These are phyloP conservation scores for Calameuta pallipes DNA, from an alignment of 2,888 invertebrate species.

Conservation along the genomic window DNA sequence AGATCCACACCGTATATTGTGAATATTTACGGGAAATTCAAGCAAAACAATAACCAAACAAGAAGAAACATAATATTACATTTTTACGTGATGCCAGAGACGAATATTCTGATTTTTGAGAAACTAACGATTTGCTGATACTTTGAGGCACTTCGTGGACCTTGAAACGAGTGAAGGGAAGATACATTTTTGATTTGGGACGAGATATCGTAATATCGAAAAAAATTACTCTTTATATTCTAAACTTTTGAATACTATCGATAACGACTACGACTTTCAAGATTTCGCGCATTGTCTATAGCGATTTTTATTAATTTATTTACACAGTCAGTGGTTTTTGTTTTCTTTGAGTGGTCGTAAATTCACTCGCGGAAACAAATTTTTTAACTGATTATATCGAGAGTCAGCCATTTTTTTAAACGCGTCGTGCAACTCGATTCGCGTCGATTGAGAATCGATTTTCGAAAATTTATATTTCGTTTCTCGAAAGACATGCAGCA, in stretches of 20 bases:
- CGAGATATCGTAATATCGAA: neutral
- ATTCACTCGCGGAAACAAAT: neutral
- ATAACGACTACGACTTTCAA: neutral
- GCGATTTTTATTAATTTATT: neutral
- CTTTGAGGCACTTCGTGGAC: neutral
- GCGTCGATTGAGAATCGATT: neutral
- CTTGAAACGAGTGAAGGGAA: neutral
- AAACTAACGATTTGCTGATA: neutral
- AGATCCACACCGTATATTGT: neutral
- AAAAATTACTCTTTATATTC: neutral
- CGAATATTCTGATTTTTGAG: neutral
- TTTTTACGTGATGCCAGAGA: neutral
- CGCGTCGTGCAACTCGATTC: neutral
- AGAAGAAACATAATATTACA: neutral
- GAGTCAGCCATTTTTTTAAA: neutral
- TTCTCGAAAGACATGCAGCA: neutral
- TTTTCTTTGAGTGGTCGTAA: neutral
- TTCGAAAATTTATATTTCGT: neutral
- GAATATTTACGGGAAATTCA: neutral
- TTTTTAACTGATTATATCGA: neutral
- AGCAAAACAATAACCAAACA: neutral
- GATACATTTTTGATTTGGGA: neutral
- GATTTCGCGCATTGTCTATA: neutral
- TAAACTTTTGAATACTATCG: too few species aligned
- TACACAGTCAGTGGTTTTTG: neutral